These are phyloP conservation scores for Acrossocheilus fasciatus DNA, from an alignment of 2,797 vertebrate genomes.

Conservation along the genomic window DNA sequence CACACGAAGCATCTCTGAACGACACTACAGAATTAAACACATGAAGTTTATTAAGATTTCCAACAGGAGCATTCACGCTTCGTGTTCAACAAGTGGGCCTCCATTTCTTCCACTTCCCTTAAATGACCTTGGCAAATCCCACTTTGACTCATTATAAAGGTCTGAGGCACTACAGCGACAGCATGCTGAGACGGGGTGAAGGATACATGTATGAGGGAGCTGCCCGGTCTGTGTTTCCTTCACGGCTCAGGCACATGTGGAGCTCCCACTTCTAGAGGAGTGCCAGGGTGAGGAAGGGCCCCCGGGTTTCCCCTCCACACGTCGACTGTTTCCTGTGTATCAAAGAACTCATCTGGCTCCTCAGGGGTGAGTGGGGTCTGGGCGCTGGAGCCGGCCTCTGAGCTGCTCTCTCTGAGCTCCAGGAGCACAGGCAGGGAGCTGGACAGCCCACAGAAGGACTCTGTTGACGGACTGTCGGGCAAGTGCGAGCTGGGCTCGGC, in stretches of 20 bases:
- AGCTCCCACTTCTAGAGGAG: constrained; percentile 66
- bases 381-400: constrained; percentile 80
- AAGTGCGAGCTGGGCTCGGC: constrained; percentile 56
- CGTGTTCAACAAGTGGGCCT: constrained; percentile 12
- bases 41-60: not conserved
- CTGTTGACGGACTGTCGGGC: constrained; percentile 70
- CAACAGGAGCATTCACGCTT: not conserved
- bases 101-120: constrained; percentile 5
- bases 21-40: constrained; percentile 30
- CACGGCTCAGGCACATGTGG: constrained; percentile 68
- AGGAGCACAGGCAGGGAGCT: constrained; percentile 77
- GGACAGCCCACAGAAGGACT: constrained; percentile 72
- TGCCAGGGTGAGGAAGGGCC: constrained; percentile 60
- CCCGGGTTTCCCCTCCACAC: constrained; percentile 73
- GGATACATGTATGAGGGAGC: not conserved
- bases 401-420: constrained; percentile 83
- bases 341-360: constrained; percentile 77
- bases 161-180: constrained; percentile 45
- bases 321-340: constrained; percentile 78
- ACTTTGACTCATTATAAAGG: constrained; percentile 13
- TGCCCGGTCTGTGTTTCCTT: not conserved
- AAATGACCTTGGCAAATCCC: not conserved
- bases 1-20: constrained; percentile 4
- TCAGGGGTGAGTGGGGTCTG: constrained; percentile 81
- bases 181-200: constrained; percentile 21